Percentiles rank a stretch among this genome's conserved stretches.
These are phyloP conservation scores for Aquatica leii DNA, from an alignment of 2,888 invertebrate species.

Conservation along the genomic window DNA sequence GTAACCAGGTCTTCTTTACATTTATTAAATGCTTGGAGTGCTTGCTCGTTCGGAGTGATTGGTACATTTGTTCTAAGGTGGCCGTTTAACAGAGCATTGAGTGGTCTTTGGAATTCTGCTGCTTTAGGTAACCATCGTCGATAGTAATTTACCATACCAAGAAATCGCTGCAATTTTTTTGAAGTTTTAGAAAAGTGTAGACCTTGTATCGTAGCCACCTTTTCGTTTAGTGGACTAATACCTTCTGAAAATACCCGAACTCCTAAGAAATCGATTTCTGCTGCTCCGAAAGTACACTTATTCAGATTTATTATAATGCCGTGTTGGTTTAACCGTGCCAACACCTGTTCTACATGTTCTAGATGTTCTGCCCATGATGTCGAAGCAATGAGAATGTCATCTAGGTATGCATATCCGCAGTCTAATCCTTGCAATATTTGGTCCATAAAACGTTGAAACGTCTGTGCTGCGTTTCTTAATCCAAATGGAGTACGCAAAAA, in stretches of 20 bases:
- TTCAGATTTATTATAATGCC: constrained; percentile 4
- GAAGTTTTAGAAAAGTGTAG: neutral
- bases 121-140: constrained; percentile 11
- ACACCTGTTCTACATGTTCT: neutral
- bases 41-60: neutral
- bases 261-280: neutral
- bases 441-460: neutral
- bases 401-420: neutral
- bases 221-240: neutral
- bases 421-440: neutral
- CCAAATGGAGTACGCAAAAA: neutral
- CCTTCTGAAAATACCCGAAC: neutral
- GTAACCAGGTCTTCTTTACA: neutral
- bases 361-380: neutral
- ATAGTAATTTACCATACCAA: constrained; percentile 17
- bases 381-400: neutral
- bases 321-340: neutral
- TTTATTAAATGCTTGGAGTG: neutral
- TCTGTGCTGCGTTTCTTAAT: neutral
- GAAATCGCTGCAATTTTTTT: neutral
- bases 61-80: neutral
- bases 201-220: neutral
- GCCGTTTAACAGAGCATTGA: neutral
- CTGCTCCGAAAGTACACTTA: neutral
- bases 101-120: neutral